These are phyloP conservation scores for Lysandra bellargus DNA, from an alignment of 2,888 invertebrate genomes.

Conservation along the genomic window DNA sequence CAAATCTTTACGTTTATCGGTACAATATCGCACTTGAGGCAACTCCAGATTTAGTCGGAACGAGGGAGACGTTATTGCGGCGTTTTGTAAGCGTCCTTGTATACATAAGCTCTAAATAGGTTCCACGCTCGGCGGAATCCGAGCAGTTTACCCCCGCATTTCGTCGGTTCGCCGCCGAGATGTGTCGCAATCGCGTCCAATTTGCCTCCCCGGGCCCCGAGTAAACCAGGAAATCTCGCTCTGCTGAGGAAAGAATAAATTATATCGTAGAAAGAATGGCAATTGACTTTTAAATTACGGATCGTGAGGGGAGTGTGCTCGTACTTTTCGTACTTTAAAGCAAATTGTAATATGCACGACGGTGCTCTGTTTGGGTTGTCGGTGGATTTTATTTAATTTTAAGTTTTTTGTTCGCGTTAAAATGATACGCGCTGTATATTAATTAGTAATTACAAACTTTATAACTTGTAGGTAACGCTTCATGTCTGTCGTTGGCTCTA, in stretches of 20 bases:
- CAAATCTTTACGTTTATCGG: background rate
- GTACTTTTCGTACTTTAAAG: conserved; percentile 17
- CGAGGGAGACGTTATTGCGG: conserved; percentile 31
- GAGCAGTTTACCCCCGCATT: conserved; percentile 71
- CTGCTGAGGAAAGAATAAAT: conserved; percentile 66
- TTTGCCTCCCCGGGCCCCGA: conserved; percentile 70
- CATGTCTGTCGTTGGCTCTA: too few relatives aligned
- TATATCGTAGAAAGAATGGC: conserved; percentile 58
- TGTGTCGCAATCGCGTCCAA: conserved; percentile 77
- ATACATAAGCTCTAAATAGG: conserved; percentile 56
- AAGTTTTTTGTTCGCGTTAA: background rate
- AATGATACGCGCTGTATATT: too few relatives aligned
- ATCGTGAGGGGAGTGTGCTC: conserved; percentile 37
- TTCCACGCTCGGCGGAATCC: conserved; percentile 60
- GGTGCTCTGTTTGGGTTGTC: conserved; percentile 34
- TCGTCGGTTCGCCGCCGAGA: conserved; percentile 69
- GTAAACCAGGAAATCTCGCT: conserved; percentile 74
- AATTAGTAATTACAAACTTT: too few relatives aligned
- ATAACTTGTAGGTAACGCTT: too few relatives aligned
- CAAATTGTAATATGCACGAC: conserved; percentile 1
- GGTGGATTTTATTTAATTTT: background rate
- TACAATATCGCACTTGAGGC: background rate
- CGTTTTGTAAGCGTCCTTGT: conserved; percentile 41
- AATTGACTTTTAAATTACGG: conserved; percentile 44
- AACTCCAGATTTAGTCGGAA: conserved; percentile 6